These are phyloP conservation scores for Philereme vetulata DNA, from an alignment of 2,888 invertebrate genomes.

Conservation along the genomic window DNA sequence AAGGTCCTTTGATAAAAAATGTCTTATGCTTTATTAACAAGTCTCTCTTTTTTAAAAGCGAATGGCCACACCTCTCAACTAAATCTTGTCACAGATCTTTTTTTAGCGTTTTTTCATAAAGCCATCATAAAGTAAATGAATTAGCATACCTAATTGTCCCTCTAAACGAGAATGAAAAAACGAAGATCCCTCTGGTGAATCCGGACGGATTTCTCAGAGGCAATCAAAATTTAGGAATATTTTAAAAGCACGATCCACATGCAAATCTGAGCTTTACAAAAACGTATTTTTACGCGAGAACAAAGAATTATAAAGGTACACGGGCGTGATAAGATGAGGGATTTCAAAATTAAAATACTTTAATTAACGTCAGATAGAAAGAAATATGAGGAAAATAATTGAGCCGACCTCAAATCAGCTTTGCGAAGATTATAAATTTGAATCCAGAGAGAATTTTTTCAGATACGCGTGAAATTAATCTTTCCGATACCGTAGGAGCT, in stretches of 20 bases:
- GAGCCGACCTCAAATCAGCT: constrained; percentile 54
- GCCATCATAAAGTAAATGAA: constrained; percentile 74
- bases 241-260: constrained; percentile 69
- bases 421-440: constrained; percentile 53
- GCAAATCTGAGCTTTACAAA: constrained; percentile 62
- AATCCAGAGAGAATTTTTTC: constrained; percentile 50
- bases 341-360: constrained; percentile 63
- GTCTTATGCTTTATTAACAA: constrained; percentile 19
- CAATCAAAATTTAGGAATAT: constrained; percentile 77
- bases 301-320: constrained; percentile 56
- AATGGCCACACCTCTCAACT: constrained; percentile 47
- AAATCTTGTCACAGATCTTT: constrained; percentile 65
- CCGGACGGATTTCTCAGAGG: constrained; percentile 68
- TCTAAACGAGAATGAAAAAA: constrained; percentile 71
- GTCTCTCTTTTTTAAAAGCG: constrained; percentile 30
- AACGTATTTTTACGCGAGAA: constrained; percentile 54
- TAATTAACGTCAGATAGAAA: constrained; percentile 63
- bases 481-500: constrained; percentile 55
- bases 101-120: constrained; percentile 62
- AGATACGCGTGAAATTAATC: constrained; percentile 61
- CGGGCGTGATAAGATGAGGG: constrained; percentile 45
- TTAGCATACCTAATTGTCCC: constrained; percentile 80
- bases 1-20: constrained; percentile 21
- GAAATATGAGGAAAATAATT: constrained; percentile 52
- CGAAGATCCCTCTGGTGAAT: constrained; percentile 62